Conservation (phyloP, 2,797 vertebrate genomes). For the Channallabes apus region DNA sequence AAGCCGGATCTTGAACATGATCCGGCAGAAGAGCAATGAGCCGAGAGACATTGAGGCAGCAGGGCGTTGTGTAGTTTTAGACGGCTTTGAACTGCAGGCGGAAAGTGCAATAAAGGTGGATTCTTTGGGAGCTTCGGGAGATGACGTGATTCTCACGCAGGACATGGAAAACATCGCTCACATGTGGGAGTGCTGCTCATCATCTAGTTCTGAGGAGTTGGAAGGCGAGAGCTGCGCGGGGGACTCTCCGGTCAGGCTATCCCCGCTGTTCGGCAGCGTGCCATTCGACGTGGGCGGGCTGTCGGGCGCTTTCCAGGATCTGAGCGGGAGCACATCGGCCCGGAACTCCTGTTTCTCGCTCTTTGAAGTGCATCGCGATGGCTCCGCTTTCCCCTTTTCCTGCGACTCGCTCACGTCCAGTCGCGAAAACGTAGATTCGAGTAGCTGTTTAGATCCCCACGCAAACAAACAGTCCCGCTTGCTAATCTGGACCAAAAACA, state of each 20-base stretch:
- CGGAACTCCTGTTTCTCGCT: constrained; percentile 94
- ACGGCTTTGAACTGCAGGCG: constrained; percentile 94
- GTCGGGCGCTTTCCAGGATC: constrained; percentile 84
- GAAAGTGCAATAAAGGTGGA: constrained; percentile 99
- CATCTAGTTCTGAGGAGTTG: constrained; percentile 92
- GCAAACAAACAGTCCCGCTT: constrained; percentile 98
- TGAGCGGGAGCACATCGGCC: constrained; percentile 84
- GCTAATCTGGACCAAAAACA: constrained; percentile 99
- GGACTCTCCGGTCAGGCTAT: constrained; percentile 89
- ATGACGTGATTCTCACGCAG: constrained; percentile 88
- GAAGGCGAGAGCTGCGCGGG: constrained; percentile 94
- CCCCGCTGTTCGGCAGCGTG: constrained; percentile 86
- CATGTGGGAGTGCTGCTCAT: constrained; percentile 96
- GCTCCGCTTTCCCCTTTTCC: constrained; percentile 93
- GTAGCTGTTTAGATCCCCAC: constrained; percentile 89
- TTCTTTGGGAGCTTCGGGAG: constrained; percentile 84
- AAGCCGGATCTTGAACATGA: constrained; percentile 99
- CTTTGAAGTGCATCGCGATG: constrained; percentile 98
- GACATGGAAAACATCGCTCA: constrained; percentile 93
- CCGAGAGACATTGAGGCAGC: constrained; percentile 92
- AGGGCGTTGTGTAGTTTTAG: constrained; percentile 97
- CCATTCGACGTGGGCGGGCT: constrained; percentile 83
- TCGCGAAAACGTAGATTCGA: constrained; percentile 87
- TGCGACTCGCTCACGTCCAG: constrained; percentile 85
- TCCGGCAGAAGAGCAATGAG: constrained; percentile 96